Conservation (phyloP, 2,113 vertebrate species). For the Ia io region DNA sequence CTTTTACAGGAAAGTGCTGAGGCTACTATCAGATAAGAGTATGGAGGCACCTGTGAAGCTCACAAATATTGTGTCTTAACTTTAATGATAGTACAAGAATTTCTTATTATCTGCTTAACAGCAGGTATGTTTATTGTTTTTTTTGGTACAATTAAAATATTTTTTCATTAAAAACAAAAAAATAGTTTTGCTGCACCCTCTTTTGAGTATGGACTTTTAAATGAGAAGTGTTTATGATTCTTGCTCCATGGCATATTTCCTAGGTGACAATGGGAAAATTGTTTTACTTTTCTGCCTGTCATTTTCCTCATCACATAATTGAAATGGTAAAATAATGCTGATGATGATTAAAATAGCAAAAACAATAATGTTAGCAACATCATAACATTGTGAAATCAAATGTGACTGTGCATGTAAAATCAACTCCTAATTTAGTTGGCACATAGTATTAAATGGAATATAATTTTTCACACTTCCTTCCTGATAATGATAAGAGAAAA, state of each 20-base stretch:
- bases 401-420: background rate
- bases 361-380: background rate
- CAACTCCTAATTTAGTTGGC: background rate
- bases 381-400: background rate
- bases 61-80: background rate
- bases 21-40: background rate
- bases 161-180: background rate
- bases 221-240: background rate
- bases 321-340: background rate
- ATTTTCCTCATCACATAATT: background rate
- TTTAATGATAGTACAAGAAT: background rate
- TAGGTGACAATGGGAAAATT: background rate
- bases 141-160: background rate
- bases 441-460: background rate
- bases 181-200: fast-evolving
- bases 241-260: background rate
- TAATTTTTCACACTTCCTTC: background rate
- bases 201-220: background rate
- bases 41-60: background rate
- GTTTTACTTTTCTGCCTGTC: background rate
- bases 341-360: background rate
- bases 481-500: background rate
- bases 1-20: background rate
- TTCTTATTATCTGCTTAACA: background rate
- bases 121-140: background rate